A percentile compares a stretch with the other conserved stretches of the same genome.
Conservation (phyloP, 2,113 vertebrate genomes). For the Laticauda laticaudata region DNA sequence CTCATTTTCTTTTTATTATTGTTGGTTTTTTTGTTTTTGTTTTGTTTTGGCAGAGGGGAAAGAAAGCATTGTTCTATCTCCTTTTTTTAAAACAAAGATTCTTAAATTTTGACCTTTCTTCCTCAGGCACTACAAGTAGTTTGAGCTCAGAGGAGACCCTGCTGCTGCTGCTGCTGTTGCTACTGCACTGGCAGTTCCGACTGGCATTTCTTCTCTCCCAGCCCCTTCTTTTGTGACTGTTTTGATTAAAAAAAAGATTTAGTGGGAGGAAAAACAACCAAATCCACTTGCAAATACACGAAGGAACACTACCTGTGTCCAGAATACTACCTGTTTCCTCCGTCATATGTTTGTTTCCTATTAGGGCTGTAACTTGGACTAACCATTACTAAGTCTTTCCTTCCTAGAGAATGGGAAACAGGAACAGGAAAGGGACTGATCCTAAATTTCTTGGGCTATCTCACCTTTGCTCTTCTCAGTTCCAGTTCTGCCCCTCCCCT, state of each 20-base stretch:
- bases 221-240: not conserved
- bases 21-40: not conserved
- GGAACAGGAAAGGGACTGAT: not conserved
- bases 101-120: constrained; percentile 4
- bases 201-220: constrained; percentile 3
- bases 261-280: constrained; percentile 8
- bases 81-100: not conserved
- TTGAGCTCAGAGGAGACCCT: constrained; percentile 1
- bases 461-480: not conserved
- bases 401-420: not conserved
- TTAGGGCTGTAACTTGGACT: constrained; percentile 1
- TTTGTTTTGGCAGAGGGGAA: constrained; percentile 23
- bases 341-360: not conserved
- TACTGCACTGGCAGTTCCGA: constrained; percentile 11
- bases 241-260: constrained; percentile 7
- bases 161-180: constrained; percentile 1
- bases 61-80: constrained; percentile 13
- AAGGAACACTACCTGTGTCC: not conserved
- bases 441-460: not conserved
- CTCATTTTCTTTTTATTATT: constrained; percentile 1
- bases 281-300: constrained; percentile 12
- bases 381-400: not conserved
- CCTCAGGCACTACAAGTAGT: constrained; percentile 6
- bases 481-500: not conserved
- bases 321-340: constrained; percentile 3